Evolutionary conservation across 2,888 invertebrate genomes (phyloP).

Genomic region (Tetragonisca angustula): DNA sequence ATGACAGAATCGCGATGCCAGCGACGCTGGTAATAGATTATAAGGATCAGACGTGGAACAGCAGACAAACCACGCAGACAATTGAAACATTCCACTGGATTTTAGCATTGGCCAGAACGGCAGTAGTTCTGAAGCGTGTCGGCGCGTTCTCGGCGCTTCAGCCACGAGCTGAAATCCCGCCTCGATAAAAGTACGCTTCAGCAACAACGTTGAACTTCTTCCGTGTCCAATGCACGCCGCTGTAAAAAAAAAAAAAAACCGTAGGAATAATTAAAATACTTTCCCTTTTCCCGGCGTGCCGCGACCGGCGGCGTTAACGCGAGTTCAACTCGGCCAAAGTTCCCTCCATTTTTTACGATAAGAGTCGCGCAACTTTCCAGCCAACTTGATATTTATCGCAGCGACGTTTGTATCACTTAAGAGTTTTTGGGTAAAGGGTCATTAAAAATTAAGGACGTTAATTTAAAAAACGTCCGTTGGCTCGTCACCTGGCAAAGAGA

Average conservation of each 20-base stretch:
- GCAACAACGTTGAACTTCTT: neutral
- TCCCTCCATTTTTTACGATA: conserved; percentile 24
- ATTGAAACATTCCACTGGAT: conserved; percentile 50
- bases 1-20: neutral
- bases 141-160: neutral
- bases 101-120: conserved; percentile 21
- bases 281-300: neutral
- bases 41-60: conserved; percentile 34
- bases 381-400: conserved; percentile 38
- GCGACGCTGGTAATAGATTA: too few species aligned
- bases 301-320: conserved; percentile 15
- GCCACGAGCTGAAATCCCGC: neutral
- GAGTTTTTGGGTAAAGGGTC: neutral
- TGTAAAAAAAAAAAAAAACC: neutral
- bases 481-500: too few species aligned
- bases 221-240: too few species aligned
- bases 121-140: neutral
- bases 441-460: conserved; percentile 23
- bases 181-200: neutral
- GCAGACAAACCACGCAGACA: conserved; percentile 22
- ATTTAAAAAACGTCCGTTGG: neutral
- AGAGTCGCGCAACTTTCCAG: conserved; percentile 15
- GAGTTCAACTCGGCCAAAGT: conserved; percentile 13
- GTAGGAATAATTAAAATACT: conserved; percentile 15
- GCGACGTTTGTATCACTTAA: conserved; percentile 33